Evolutionary conservation across 2,797 vertebrate species (phyloP).

Genomic region (Rhynchonycteris naso): DNA sequence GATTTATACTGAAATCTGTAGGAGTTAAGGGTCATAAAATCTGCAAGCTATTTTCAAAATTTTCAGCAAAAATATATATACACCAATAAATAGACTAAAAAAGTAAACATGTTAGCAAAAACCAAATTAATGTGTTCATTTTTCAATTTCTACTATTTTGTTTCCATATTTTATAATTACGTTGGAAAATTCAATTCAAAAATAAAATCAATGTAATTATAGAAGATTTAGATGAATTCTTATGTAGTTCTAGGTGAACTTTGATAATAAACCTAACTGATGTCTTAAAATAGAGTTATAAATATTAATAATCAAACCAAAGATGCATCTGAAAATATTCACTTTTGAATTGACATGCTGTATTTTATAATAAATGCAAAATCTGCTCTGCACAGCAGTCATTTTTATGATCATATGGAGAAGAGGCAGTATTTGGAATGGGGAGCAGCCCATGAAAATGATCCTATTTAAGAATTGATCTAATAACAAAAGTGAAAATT

Average conservation of each 20-base stretch:
- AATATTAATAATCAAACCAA: background rate
- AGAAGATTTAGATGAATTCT: background rate
- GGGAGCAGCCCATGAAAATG: background rate
- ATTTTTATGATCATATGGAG: too few species aligned
- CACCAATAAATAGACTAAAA: background rate
- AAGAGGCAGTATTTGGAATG: background rate
- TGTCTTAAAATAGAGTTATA: background rate
- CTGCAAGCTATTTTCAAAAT: background rate
- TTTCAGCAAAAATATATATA: background rate
- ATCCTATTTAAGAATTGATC: background rate
- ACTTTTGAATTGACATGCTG: background rate
- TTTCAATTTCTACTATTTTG: background rate
- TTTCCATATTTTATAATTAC: background rate
- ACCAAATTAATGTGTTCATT: background rate
- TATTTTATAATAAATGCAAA: background rate
- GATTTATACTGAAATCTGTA: background rate
- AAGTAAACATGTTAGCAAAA: background rate
- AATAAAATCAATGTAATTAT: background rate
- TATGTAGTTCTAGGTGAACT: background rate
- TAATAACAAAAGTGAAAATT: background rate
- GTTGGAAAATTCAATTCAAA: background rate
- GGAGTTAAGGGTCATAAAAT: background rate
- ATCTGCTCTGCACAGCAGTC: background rate
- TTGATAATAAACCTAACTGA: background rate
- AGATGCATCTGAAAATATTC: background rate